phyloP scores from a whole-genome alignment of 2,888 invertebrate species.

The Helobdella robusta region DNA sequence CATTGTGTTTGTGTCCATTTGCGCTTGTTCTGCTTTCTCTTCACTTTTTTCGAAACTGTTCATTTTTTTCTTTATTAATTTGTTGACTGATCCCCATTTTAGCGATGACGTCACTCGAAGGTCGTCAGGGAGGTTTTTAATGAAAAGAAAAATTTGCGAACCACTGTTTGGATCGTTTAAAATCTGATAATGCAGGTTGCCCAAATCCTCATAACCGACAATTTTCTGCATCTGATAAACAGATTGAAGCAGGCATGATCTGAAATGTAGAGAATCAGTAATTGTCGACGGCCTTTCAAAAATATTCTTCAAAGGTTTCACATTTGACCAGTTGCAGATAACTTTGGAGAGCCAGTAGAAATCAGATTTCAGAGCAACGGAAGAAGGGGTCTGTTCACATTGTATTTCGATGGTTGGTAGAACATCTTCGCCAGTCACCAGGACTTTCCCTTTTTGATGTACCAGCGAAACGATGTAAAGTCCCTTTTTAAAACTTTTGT shows the following conservation, averaged over 20 bases:
- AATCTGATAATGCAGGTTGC: conserved; percentile 17
- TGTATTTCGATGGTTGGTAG: conserved; percentile 24
- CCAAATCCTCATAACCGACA: conserved; percentile 1
- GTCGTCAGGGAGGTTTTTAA: conserved; percentile 1
- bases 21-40: too few species aligned
- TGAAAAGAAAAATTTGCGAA: conserved; percentile 12
- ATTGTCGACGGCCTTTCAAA: conserved; percentile 12
- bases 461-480: conserved; percentile 21
- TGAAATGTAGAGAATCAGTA: conserved; percentile 13
- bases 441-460: conserved; percentile 23
- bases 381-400: conserved; percentile 18
- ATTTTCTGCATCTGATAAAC: conserved; percentile 19
- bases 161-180: conserved; percentile 1
- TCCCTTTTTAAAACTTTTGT: conserved; percentile 18
- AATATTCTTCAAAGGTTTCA: conserved; percentile 12
- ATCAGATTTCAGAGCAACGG: conserved; percentile 15
- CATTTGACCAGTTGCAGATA: conserved; percentile 24
- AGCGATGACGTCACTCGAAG: conserved; percentile 2
- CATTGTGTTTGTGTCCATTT: background rate
- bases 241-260: conserved; percentile 16
- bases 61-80: too few species aligned
- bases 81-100: conserved; percentile 9
- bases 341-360: conserved; percentile 28
- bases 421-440: conserved; percentile 23
- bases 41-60: too few species aligned